A percentile compares a stretch with the other conserved stretches of the same genome.
Conservation (phyloP, 2,888 invertebrate genomes). For the Girardia tigrina region DNA sequence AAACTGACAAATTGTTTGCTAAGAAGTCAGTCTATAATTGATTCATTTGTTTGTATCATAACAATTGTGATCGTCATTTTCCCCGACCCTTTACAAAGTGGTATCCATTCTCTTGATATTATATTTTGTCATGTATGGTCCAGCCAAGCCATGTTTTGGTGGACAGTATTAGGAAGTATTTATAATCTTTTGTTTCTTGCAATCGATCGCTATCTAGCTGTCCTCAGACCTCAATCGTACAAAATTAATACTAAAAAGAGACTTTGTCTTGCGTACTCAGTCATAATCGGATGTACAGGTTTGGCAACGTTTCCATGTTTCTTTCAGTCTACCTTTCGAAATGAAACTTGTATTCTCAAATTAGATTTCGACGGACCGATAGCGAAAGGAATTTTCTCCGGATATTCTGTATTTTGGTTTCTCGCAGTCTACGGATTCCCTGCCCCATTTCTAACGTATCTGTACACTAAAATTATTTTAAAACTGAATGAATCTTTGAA, state of each 20-base stretch:
- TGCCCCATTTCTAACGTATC: neutral
- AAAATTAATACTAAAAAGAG: neutral
- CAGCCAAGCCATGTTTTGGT: constrained; percentile 17
- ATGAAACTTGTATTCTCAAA: neutral
- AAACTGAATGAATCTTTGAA: neutral
- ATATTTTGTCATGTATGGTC: constrained; percentile 17
- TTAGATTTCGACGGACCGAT: neutral
- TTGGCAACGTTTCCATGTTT: neutral
- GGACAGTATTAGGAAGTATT: neutral
- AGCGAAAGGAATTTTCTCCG: neutral
- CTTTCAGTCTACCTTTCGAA: neutral
- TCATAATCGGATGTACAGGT: neutral
- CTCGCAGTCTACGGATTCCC: constrained; percentile 6
- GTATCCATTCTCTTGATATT: neutral
- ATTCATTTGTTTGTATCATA: constrained; percentile 12
- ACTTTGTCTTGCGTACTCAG: neutral
- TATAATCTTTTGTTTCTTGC: constrained; percentile 8
- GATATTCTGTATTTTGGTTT: constrained; percentile 19
- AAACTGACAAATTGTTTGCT: constrained; percentile 12
- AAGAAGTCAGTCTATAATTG: neutral
- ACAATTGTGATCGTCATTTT: neutral
- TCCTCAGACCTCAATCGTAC: neutral
- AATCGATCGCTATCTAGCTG: constrained; percentile 26
- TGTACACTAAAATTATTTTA: constrained; percentile 3
- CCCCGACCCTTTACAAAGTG: neutral